Base-by-base conservation (phyloP, 2,888 invertebrate genomes). In the Argynnis bischoffii region DNA sequence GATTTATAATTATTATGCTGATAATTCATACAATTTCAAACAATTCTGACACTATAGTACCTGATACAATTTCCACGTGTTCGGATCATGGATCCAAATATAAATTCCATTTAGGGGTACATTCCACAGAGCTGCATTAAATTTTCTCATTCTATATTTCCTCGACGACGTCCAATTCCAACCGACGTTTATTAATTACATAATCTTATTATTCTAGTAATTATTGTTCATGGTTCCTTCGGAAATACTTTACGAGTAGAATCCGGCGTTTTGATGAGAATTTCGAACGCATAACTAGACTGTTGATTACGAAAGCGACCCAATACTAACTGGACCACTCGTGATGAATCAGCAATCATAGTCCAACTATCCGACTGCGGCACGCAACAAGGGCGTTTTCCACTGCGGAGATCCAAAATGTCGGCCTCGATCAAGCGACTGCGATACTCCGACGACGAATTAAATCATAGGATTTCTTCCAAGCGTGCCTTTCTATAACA, bases 391-490 rank as follows among this genome's bases (percentile, higher is more conserved):
- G 48, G 50, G 65, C 63, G 47, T 13, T 48, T 67, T 68, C 72
- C 72, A 64, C 53, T 54, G 70, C 70, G 69, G 71, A 69, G 69
- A 66, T 69, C 73, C 71, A 67, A 67, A 59, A 64, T 57, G 71
- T 67, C 81, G 75, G 79, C 83, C 82, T 80, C 82, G 75, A 79
- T 79, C 86, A 81, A 87, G 81, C 78, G 81, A 82, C 85, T 78
- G 86, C 86, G 79, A 79, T 79, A 86, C 89, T 87, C 88, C 90
- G 80, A 85, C 86, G 89, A 83, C 81, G 85, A 85, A 89, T 86
- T 85, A 87, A 87, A 90, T 89, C 88, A 87, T 89, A 85, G 90
- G 90, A 88, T 91, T 90, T 89, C 92, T 88, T 92, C 92, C 92
- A 84, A 88, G 87, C 84, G 87, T 87, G 69, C 89, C 89, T 87